Conservation (phyloP, 2,797 vertebrate genomes). For the Anguilla anguilla region DNA sequence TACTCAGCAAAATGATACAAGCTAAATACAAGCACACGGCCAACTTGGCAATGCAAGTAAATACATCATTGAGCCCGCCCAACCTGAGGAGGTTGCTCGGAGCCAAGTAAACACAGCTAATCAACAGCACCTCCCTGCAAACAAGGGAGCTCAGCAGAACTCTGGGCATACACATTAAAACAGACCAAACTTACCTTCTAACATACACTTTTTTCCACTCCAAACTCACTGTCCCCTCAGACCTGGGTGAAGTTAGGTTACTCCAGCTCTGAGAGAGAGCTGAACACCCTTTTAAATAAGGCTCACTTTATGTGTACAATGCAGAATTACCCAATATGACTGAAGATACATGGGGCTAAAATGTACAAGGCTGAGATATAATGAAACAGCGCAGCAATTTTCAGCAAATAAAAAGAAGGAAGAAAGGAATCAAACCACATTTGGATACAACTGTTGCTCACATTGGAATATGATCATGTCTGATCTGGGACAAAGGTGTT, state of each 20-base stretch:
- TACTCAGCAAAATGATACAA: not conserved
- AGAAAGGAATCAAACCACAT: not conserved
- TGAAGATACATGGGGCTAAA: not conserved
- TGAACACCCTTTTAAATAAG: not conserved
- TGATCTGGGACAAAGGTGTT: not conserved
- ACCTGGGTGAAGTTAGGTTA: not conserved
- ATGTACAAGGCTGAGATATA: not conserved
- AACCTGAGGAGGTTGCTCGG: not conserved
- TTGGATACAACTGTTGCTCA: not conserved
- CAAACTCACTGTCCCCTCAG: not conserved
- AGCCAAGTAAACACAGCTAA: slow-evolving; percentile 23
- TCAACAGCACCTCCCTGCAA: not conserved
- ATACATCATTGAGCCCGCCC: not conserved
- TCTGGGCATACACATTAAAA: not conserved
- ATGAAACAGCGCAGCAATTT: not conserved
- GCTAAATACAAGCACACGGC: not conserved
- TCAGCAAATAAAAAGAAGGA: not conserved
- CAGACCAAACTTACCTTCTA: not conserved
- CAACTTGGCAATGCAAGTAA: not conserved
- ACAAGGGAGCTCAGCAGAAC: not conserved
- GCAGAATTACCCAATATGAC: not conserved
- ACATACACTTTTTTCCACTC: not conserved
- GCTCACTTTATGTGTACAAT: not conserved
- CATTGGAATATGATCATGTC: not conserved
- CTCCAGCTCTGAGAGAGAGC: not conserved